Evolutionary conservation across 2,113 vertebrate species (phyloP).

Genomic region (Quiscalus mexicanus): DNA sequence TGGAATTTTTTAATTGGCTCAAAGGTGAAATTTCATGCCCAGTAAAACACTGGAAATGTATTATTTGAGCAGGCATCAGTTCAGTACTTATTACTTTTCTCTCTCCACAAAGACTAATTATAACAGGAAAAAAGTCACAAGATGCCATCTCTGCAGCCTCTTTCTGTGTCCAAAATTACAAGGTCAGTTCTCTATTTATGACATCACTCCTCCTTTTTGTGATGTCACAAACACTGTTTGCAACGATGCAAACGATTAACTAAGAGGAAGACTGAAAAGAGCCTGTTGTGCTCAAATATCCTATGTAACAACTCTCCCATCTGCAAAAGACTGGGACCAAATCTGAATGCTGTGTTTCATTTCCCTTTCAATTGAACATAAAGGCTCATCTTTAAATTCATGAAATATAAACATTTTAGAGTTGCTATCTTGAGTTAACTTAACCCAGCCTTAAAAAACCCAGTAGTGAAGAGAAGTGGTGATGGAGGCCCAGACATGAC

Average conservation of each 20-base stretch:
- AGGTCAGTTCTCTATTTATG: background rate
- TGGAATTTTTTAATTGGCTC: constrained; percentile 65
- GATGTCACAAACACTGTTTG: background rate
- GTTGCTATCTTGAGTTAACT: constrained; percentile 3
- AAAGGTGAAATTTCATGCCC: constrained; percentile 41
- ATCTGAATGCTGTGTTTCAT: constrained; percentile 13
- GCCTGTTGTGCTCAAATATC: background rate
- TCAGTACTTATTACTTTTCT: constrained; percentile 1
- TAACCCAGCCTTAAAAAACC: background rate
- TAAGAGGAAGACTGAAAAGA: background rate
- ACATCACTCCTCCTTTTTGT: background rate
- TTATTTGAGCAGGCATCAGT: constrained; percentile 40
- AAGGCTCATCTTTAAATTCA: constrained; percentile 23
- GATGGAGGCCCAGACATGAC: background rate
- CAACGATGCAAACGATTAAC: background rate
- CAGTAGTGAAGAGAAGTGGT: background rate
- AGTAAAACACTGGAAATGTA: constrained; percentile 30
- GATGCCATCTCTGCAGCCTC: background rate
- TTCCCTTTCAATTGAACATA: background rate
- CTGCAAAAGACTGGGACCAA: background rate
- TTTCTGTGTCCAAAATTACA: background rate
- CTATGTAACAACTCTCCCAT: background rate
- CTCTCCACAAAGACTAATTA: constrained; percentile 24
- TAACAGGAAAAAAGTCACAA: background rate
- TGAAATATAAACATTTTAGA: background rate